A percentile compares a stretch with the other conserved stretches of the same genome.
phyloP scores from a whole-genome alignment of 2,113 vertebrate genomes.

The Anhinga anhinga region DNA sequence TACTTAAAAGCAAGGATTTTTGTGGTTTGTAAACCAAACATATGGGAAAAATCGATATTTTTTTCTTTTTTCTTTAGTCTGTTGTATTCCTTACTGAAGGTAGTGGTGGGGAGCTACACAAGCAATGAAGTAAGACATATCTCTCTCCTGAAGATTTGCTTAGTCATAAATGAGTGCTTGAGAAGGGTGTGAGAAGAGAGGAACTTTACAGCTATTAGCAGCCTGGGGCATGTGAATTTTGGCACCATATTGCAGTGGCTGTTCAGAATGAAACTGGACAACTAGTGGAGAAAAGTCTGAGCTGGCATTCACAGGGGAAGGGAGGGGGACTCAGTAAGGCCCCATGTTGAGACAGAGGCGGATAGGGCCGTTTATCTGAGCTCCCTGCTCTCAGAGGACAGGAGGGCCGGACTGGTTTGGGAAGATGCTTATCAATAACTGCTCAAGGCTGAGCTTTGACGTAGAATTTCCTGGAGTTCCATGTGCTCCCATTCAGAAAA shows the following conservation, averaged over 20 bases:
- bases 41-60: background rate
- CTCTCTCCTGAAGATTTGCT: background rate
- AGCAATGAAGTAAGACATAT: background rate
- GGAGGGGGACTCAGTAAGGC: background rate
- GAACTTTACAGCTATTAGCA: background rate
- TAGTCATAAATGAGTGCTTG: background rate
- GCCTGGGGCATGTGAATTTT: background rate
- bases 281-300: background rate
- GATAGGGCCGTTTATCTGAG: background rate
- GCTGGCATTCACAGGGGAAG: background rate
- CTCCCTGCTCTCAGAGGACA: background rate
- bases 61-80: background rate
- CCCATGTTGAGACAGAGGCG: fast-evolving
- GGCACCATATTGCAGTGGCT: background rate
- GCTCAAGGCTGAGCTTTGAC: background rate
- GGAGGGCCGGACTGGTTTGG: background rate
- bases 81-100: background rate
- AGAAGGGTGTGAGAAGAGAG: background rate
- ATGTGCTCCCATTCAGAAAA: fast-evolving
- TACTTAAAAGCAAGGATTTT: background rate
- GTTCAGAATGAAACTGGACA: background rate
- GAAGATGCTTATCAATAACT: background rate
- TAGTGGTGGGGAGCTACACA: background rate
- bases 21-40: background rate
- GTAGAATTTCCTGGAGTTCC: background rate